Conservation (phyloP, 2,888 invertebrate species). For the Aplocera efformata region DNA sequence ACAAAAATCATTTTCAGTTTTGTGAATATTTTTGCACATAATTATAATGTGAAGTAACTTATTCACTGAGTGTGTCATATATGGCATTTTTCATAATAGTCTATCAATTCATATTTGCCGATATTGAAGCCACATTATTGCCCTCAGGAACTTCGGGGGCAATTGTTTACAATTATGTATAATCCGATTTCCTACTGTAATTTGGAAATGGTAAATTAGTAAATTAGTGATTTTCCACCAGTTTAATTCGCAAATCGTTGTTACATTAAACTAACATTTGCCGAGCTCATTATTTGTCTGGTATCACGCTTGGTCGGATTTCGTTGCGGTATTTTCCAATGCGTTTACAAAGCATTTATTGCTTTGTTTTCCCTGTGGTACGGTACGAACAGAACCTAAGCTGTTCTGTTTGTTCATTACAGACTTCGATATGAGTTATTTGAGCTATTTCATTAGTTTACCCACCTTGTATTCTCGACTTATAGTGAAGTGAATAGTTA, state of each 20-base stretch:
- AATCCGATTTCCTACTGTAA: constrained; percentile 4
- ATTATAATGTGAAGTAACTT: too few relatives aligned
- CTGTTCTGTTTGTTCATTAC: constrained; percentile 6
- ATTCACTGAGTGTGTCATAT: too few relatives aligned
- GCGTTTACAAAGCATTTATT: constrained; percentile 19
- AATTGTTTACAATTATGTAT: constrained; percentile 1
- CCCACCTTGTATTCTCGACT: background rate
- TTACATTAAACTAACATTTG: constrained; percentile 18
- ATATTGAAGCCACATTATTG: too few relatives aligned
- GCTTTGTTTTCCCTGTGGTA: constrained; percentile 14
- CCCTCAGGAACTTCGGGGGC: too few relatives aligned
- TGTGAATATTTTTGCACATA: too few relatives aligned
- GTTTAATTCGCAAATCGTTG: constrained; percentile 11
- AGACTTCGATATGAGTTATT: constrained; percentile 12
- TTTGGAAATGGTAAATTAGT: constrained; percentile 3
- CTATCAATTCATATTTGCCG: too few relatives aligned
- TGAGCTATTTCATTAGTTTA: constrained; percentile 11
- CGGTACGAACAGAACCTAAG: constrained; percentile 11
- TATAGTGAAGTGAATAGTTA: too few relatives aligned
- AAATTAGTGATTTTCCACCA: constrained; percentile 12
- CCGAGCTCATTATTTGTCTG: constrained; percentile 13
- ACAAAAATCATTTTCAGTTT: too few relatives aligned
- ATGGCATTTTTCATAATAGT: too few relatives aligned
- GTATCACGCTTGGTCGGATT: constrained; percentile 15
- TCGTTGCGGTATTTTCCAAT: constrained; percentile 21